Base-by-base conservation (phyloP, 2,888 invertebrate species). In the Pharmacophagus antenor region DNA sequence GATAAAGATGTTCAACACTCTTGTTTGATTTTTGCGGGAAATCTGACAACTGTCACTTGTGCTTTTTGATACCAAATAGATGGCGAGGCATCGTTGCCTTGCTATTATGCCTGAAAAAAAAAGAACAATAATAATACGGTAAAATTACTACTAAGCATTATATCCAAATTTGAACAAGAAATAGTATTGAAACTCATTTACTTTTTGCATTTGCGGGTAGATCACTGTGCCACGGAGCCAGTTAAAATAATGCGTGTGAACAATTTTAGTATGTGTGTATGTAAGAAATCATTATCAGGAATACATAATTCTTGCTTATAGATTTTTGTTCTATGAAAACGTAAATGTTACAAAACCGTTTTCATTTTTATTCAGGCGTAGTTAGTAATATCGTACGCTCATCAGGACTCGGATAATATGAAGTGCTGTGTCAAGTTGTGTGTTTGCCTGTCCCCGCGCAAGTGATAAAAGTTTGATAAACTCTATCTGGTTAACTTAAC, bases 1-100 rank as follows among this genome's bases (percentile, higher is more conserved):
- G 48, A 56, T 56, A 56, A 48, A 56, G 55, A 48, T 37, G 55
- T 37, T 37, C n/a, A 21, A 0, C 12, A 47, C 47, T 41, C 23
- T 15, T 48, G 23, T 56, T 56, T 56, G 49, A 41, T 56, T 49
- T 49, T 68, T 69, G 71, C 73, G 76, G 75, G 70, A 76, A 77
- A 76, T 73, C 67, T 80, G 83, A 81, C 83, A 82, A 77, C 79
- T 80, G 82, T 78, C 82, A 82, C 69, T 63, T 80, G 79, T 76
- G 77, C 76, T 59, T 63, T 31, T 64, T 68, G 70, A 75, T 68
- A 70, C 65, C 66, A 60, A 62, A 64, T 65, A 69, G 62, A 66
- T 67, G 62, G 56, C 61, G 58, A 55, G 42, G 60, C 58, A 53
- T 42, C 21, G 23, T 5, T 37, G 56, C 37, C 49, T 54, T 51